Percentiles rank a stretch among this genome's conserved stretches.
These are phyloP conservation scores for Acrocyrtus sp. DNA, from an alignment of 2,888 invertebrate species.

Conservation along the genomic window DNA sequence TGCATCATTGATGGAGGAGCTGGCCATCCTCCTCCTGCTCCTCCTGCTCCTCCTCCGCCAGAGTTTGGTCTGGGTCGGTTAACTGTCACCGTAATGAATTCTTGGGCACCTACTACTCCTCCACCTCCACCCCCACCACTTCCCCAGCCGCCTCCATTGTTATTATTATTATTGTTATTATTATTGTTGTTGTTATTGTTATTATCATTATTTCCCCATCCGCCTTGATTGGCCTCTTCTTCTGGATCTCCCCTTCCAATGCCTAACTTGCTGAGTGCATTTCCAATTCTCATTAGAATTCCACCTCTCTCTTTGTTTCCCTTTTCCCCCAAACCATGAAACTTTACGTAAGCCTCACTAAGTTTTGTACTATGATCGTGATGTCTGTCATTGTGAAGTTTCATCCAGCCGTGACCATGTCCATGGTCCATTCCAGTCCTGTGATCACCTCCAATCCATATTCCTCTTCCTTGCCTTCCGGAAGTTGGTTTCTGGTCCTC, in stretches of 20 bases:
- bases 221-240: slow-evolving; percentile 29
- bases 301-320: slow-evolving; percentile 23
- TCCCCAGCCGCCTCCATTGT: slow-evolving; percentile 1
- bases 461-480: slow-evolving; percentile 28
- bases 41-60: neutral
- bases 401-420: slow-evolving; percentile 52
- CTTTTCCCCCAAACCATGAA: slow-evolving; percentile 48
- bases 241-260: slow-evolving; percentile 34
- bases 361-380: slow-evolving; percentile 46
- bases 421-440: slow-evolving; percentile 26
- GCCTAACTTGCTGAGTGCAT: slow-evolving; percentile 25
- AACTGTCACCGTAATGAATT: neutral
- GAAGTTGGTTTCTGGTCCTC: neutral
- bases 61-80: neutral
- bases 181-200: slow-evolving; percentile 25
- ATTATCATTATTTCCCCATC: slow-evolving; percentile 24
- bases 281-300: slow-evolving; percentile 24
- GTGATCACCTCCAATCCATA: slow-evolving; percentile 25
- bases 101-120: slow-evolving; percentile 10
- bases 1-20: slow-evolving; percentile 34
- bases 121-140: slow-evolving; percentile 11
- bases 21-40: slow-evolving; percentile 5
- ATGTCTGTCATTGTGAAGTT: slow-evolving; percentile 43
- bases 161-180: slow-evolving; percentile 15
- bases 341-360: slow-evolving; percentile 53